Evolutionary conservation across 2,888 invertebrate species (phyloP), one percentile per base, ranked within the genome.

Genomic region (Autographa gamma): DNA sequence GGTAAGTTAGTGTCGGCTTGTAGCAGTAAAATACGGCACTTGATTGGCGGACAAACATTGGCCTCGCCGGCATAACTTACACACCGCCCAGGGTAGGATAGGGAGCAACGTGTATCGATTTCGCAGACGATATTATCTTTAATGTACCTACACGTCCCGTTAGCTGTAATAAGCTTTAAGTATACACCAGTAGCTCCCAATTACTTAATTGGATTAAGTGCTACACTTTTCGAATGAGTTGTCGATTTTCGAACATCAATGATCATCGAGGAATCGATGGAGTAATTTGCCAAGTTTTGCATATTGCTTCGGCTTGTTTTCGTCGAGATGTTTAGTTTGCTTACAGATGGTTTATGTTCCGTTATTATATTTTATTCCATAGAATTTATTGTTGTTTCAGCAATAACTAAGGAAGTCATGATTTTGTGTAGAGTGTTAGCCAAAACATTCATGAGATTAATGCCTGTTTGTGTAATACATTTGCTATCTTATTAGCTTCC

Each of bases 1-100:
- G 88, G 91, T 92, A 93, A 95, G 91, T 93, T 94, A 95, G 90
- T 89, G 91, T 81, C 89, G 89, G 86, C 86, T 82, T 85, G 86
- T 76, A 83, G 90, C 86, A 90, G 88, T 95, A 95, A 95, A 95
- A 82, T 94, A 90, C 86, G 85, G 81, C 86, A 91, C 89, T 93
- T 93, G 92, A 94, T 93, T 90, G 92, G 89, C 88, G 90, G 86
- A 90, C 92, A 93, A 93, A 83, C 84, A 83, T 73, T 76, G 82
- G 77, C 82, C 88, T 88, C 88, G 84, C 43, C 62, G 77, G 83
- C 85, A 78, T 84, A 81, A 84, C 79, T 78, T 79, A 84, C 83
- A 77, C 80, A 73, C 84, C 79, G 75, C 80, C 69, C 73, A 72
- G 73, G 79, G 71, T 74, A 80, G 81, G 78, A 77, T 79, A 81